Base-by-base conservation (phyloP, 2,888 invertebrate genomes). In the Gisinianus flammeolus region DNA sequence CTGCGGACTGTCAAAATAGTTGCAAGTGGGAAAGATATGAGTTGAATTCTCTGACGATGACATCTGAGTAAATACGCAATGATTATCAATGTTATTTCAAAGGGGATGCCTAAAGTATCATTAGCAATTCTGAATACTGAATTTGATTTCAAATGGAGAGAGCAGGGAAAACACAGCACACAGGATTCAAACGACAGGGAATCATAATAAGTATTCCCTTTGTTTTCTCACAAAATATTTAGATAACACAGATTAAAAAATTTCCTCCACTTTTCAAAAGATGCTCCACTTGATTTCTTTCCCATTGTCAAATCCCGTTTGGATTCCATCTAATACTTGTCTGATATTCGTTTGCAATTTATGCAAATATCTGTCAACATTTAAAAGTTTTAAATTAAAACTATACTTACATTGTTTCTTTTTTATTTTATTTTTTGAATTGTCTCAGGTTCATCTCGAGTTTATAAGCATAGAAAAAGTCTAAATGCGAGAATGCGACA, bases 241-340 rank as follows among this genome's bases (percentile, higher is more conserved):
- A 12, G 33, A 24, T 78, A 78, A 78, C 78, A 78, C 73, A 67
- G 78, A 78, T 78, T 78, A 78, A 78, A 78, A 78, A 78, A 73
- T 78, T 78, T 73, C 69, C 69, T 44, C 12, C 78, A 69, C 78
- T 73, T 62, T 70, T 64, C 22, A n/a, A n/a, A n/a, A n/a, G n/a
- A n/a, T n/a, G n/a, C n/a, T n/a, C n/a, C n/a, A n/a, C n/a, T n/a
- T n/a, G n/a, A n/a, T n/a, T n/a, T n/a, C n/a, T n/a, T n/a, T n/a
- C n/a, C n/a, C n/a, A n/a, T n/a, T n/a, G n/a, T n/a, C n/a, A n/a
- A n/a, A n/a, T n/a, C n/a, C n/a, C n/a, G n/a, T n/a, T n/a, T n/a
- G n/a, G n/a, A n/a, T 54, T 54, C 16, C 16, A 4, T 19, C 19
- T 54, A n/a, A n/a, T n/a, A n/a, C n/a, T n/a, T n/a, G n/a, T n/a